Conservation (phyloP, 2,113 vertebrate species). For the Oryzias curvinotus region DNA sequence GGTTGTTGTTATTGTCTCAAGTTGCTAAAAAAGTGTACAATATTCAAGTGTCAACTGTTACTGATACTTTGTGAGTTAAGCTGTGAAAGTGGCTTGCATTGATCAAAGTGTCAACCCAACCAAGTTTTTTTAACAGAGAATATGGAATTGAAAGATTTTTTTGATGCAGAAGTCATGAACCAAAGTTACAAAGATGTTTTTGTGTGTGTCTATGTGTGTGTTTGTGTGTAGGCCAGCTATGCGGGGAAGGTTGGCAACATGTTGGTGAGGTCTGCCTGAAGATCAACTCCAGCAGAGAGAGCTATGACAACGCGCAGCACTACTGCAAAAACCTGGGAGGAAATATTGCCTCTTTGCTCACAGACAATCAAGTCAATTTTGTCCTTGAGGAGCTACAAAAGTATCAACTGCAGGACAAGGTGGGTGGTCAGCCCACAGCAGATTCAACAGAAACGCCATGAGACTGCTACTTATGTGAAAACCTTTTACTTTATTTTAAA, state of each 20-base stretch:
- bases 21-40: no score
- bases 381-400: conserved; percentile 93
- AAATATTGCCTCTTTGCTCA: conserved; percentile 91
- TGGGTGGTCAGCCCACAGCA: conserved; percentile 21
- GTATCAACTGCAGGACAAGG: conserved; percentile 87
- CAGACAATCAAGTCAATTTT: conserved; percentile 90
- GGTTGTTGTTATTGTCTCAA: no score
- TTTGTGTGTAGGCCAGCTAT: conserved; percentile 85
- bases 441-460: not conserved
- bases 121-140: no score
- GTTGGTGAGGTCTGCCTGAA: conserved; percentile 90
- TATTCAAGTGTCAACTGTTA: no score
- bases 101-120: no score
- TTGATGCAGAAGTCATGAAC: no score
- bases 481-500: no score
- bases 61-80: no score
- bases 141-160: no score
- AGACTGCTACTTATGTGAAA: no score
- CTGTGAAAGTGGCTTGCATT: no score
- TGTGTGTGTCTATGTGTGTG: not conserved
- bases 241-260: conserved; percentile 93
- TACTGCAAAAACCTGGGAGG: conserved; percentile 96
- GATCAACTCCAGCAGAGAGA: conserved; percentile 92
- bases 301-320: conserved; percentile 92
- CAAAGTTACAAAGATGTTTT: no score